Evolutionary conservation across 2,888 invertebrate genomes (phyloP).

Genomic region (Ischnura elegans): DNA sequence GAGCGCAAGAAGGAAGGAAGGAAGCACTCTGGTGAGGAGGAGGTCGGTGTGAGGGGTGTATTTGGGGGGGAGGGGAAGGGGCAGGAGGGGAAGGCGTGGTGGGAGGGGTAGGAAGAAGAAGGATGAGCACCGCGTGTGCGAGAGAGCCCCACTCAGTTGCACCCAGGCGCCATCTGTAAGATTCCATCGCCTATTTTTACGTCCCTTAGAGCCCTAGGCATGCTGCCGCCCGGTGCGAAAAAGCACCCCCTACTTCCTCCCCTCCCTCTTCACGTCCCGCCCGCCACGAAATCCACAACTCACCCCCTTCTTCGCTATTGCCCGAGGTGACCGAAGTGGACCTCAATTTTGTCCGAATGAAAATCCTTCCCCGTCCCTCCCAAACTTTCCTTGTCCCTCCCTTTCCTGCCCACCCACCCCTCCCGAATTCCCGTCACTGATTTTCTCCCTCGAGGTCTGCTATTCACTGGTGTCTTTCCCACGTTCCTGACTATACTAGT

Average conservation of each 20-base stretch:
- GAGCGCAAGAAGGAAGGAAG: not conserved
- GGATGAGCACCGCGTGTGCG: slow-evolving; percentile 62
- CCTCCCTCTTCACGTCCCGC: not conserved
- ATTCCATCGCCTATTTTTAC: slow-evolving; percentile 62
- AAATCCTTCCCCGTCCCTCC: not conserved
- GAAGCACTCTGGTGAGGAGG: not conserved
- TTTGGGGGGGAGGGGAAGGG: not conserved
- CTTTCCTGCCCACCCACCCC: too few species aligned
- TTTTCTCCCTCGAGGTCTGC: not conserved
- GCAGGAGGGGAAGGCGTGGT: not conserved
- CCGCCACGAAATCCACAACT: not conserved
- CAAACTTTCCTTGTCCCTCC: not conserved
- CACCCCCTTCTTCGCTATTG: not conserved
- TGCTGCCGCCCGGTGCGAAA: slow-evolving; percentile 42
- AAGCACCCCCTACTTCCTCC: not conserved
- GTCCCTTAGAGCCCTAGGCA: slow-evolving; percentile 18
- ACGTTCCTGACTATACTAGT: not conserved
- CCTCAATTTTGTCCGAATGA: slow-evolving; percentile 11
- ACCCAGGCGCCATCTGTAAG: slow-evolving; percentile 65
- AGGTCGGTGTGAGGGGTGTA: not conserved
- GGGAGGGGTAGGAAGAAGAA: slow-evolving; percentile 31
- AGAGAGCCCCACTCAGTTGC: slow-evolving; percentile 12
- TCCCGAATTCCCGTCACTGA: not conserved
- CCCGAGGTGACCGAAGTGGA: slow-evolving; percentile 7
- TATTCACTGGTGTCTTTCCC: not conserved